These are phyloP conservation scores for Catonia carolina DNA, from an alignment of 2,888 invertebrate species.

Conservation along the genomic window DNA sequence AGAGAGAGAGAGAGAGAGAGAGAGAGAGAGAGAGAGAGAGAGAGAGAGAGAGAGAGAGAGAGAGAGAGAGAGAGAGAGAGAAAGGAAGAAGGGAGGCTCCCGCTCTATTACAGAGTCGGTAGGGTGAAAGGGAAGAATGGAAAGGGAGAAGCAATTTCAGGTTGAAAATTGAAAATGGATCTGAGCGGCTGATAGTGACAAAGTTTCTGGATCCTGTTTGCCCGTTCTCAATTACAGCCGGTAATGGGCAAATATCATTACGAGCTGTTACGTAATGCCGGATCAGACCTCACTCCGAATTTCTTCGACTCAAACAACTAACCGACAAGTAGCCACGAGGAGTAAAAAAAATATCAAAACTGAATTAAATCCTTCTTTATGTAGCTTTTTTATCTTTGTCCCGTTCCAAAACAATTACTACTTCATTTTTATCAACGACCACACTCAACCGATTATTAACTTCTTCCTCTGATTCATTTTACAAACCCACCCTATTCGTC, in stretches of 20 bases:
- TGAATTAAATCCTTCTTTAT: too few relatives aligned
- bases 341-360: too few relatives aligned
- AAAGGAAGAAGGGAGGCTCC: background rate
- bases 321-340: too few relatives aligned
- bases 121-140: conserved; percentile 5
- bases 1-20: background rate
- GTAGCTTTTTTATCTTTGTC: too few relatives aligned
- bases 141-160: conserved; percentile 34
- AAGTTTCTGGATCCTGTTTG: conserved; percentile 15
- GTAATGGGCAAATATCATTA: conserved; percentile 14
- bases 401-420: too few relatives aligned
- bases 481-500: too few relatives aligned
- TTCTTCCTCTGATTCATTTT: too few relatives aligned
- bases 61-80: background rate
- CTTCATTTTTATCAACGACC: too few relatives aligned
- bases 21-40: background rate
- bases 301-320: too few relatives aligned
- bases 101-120: background rate
- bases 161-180: conserved; percentile 37
- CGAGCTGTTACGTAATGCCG: conserved; percentile 6
- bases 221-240: conserved; percentile 9
- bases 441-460: too few relatives aligned
- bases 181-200: conserved; percentile 19
- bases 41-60: background rate
- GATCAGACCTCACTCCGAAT: too few relatives aligned